These are phyloP conservation scores for Rhegmatorhina hoffmannsi DNA, from an alignment of 2,113 vertebrate genomes.

Conservation along the genomic window DNA sequence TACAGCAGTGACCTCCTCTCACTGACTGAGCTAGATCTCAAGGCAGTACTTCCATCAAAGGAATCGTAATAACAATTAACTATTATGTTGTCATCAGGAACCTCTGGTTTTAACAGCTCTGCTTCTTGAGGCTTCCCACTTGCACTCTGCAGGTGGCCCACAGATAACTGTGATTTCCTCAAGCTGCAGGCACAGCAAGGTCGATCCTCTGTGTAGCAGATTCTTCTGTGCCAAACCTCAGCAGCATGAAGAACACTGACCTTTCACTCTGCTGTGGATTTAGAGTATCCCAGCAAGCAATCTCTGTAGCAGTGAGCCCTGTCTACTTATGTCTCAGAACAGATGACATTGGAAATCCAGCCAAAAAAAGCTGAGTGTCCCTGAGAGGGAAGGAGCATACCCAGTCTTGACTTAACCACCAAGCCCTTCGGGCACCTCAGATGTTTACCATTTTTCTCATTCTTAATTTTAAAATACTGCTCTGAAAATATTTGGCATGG, in stretches of 20 bases:
- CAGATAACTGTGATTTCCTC: accelerated
- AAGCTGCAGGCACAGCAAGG: neutral
- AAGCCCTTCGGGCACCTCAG: neutral
- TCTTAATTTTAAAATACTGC: neutral
- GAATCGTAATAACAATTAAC: neutral
- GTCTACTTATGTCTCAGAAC: neutral
- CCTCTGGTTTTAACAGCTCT: neutral
- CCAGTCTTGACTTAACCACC: neutral
- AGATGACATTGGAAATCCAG: neutral
- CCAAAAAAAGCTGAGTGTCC: neutral
- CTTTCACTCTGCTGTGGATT: neutral
- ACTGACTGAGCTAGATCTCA: neutral
- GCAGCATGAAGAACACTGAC: neutral
- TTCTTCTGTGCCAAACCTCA: neutral
- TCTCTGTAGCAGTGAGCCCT: neutral
- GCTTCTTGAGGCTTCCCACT: neutral
- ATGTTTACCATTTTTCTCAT: neutral
- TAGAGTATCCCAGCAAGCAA: neutral
- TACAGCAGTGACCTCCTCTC: neutral
- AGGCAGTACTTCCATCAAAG: neutral
- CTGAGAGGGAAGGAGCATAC: neutral
- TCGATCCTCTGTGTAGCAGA: neutral
- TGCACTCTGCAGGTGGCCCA: neutral
- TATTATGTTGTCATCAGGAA: neutral
- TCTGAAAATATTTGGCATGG: neutral